Evolutionary conservation across 2,113 vertebrate species (phyloP).

Genomic region (Brachirus orientalis): DNA sequence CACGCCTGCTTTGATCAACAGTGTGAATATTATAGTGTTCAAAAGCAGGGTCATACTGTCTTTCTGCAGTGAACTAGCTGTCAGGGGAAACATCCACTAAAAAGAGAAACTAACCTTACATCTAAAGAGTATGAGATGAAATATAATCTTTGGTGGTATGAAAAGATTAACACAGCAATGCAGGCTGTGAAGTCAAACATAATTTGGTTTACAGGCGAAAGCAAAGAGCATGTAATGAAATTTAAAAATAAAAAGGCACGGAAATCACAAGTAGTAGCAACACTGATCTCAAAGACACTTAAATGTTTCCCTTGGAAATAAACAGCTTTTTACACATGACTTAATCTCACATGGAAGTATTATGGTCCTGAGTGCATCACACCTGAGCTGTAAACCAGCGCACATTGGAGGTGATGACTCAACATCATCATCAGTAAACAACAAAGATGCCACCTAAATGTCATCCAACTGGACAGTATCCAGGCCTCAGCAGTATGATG

Average conservation of each 20-base stretch:
- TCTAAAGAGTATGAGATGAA: not conserved
- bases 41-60: not conserved
- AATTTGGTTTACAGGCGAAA: not conserved
- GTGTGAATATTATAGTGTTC: not conserved
- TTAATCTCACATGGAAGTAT: not conserved
- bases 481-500: constrained; percentile 16
- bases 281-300: not conserved
- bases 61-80: not conserved
- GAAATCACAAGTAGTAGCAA: not conserved
- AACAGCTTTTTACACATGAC: not conserved
- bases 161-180: not conserved
- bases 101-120: not conserved
- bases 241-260: not conserved
- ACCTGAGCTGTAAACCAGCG: not conserved
- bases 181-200: not conserved
- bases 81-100: not conserved
- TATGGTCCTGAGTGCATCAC: not conserved
- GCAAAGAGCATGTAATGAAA: not conserved
- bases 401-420: constrained; percentile 27
- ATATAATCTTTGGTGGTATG: not conserved
- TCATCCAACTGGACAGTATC: constrained; percentile 35
- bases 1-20: not conserved
- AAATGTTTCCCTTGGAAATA: not conserved
- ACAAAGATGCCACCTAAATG: constrained; percentile 27
- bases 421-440: constrained; percentile 34